Conservation (phyloP, 2,888 invertebrate genomes). For the Spialia ferax region DNA sequence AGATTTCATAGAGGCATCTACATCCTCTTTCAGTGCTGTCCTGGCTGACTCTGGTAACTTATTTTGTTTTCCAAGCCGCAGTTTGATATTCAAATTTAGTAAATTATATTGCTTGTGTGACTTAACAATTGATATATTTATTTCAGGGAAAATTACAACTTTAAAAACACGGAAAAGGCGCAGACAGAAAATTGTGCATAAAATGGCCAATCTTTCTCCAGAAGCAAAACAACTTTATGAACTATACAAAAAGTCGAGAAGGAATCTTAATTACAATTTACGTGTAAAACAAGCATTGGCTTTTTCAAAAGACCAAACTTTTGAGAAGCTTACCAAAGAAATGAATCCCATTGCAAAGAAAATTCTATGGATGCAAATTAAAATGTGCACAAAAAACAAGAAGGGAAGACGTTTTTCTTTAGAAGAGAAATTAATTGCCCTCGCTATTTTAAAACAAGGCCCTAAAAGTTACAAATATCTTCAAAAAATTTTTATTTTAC, state of each 20-base stretch:
- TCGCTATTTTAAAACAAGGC: background rate
- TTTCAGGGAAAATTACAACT: no score
- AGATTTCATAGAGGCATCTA: no score
- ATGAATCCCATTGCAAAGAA: slow-evolving; percentile 3
- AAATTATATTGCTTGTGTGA: no score
- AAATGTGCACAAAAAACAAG: background rate
- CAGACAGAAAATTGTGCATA: no score
- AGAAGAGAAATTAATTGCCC: background rate
- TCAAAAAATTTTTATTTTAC: slow-evolving; percentile 3
- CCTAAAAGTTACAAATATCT: background rate
- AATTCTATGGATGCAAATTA: background rate
- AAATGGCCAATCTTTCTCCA: no score
- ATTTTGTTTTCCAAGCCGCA: no score
- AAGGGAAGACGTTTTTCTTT: background rate
- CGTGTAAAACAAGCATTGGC: background rate
- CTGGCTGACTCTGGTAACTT: no score
- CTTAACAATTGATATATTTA: no score
- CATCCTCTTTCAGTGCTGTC: no score
- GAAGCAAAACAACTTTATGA: background rate
- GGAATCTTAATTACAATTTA: background rate
- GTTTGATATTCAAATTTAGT: no score
- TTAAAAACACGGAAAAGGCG: no score
- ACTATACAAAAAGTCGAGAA: background rate
- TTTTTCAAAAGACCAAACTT: background rate
- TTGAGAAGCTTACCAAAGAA: background rate